A percentile compares a stretch with the other conserved stretches of the same genome.
Conservation (phyloP, 2,113 vertebrate genomes). For the Erythrocercus mccallii region DNA sequence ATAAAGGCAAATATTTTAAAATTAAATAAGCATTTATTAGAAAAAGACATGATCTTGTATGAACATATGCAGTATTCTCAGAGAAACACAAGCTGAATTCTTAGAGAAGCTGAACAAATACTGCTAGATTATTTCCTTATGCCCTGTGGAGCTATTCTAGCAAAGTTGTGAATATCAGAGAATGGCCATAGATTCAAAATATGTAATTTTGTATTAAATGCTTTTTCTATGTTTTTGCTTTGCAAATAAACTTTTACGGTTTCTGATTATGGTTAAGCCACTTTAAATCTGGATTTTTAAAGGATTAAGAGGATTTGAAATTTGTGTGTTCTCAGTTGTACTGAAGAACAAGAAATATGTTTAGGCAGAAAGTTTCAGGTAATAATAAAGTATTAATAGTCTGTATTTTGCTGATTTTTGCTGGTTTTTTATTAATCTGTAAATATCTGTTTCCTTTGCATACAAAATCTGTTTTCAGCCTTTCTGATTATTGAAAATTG, state of each 20-base stretch:
- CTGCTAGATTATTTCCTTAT: not conserved
- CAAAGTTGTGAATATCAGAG: not conserved
- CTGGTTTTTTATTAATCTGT: not conserved
- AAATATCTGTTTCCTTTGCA: not conserved
- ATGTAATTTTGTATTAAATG: not conserved
- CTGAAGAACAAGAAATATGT: not conserved
- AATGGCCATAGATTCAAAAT: not conserved
- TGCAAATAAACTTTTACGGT: not conserved
- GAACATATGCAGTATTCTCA: not conserved
- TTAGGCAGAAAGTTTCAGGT: not conserved
- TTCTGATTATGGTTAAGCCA: not conserved
- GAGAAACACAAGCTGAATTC: not conserved
- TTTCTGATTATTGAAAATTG: not conserved
- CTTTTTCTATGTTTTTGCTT: not conserved
- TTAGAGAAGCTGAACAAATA: not conserved
- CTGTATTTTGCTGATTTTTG: not conserved
- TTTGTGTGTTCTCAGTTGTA: not conserved
- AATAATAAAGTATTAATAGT: not conserved
- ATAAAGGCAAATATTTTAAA: not conserved
- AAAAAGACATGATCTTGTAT: not conserved
- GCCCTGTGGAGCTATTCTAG: not conserved
- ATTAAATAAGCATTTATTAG: not conserved
- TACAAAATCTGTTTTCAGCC: not conserved
- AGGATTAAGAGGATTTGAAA: not conserved
- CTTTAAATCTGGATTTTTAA: not conserved